Evolutionary conservation across 2,113 vertebrate genomes (phyloP), one percentile per base, ranked within the genome.

Genomic region (Clarias magur): DNA sequence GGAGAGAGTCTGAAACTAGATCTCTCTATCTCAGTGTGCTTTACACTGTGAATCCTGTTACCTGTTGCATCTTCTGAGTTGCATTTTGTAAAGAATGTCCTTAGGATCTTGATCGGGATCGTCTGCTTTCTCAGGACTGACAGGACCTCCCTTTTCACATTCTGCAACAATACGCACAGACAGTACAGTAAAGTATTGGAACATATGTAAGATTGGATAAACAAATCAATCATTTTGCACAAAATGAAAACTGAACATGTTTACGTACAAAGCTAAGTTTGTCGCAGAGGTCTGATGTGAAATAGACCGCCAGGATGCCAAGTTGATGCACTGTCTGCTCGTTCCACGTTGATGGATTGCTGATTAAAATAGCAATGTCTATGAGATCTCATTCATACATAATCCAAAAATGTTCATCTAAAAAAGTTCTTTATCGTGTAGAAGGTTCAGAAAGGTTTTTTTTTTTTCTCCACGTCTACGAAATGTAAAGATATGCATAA

Each of bases 231-330:
- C 81, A 21, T 30, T 42, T 42, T 42, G 3, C 38, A 42, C 38
- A 42, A n/a, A 84, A 2, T 25, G 3, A 11, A 23, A 65, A 23
- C 10, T 8, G 0, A 15, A 0, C 16, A 30, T 4, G 23, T 65
- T 60, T 80, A 65, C 70, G 15, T 84, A 84, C 94, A 60, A 1
- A 4, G 54, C 19, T 84, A 0, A 94, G 76, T 0, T 48, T 0
- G 38, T 23, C 48, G 93, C 94, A 95, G 84, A 93, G 60, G n/a
- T 87, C 82, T 11, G 25, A 76, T 54, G 90, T 92, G 9, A 95
- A 89, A 80, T 93, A 93, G 5, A 94, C 84, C 48, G 94, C 92
- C 25, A 95, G 89, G 54, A n/a, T 67, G 3, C 76, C 91, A 3
- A 95, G 88, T 3, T 89, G 25, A 9, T 89, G 17, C 85, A 95